Base-by-base conservation (phyloP, 2,888 invertebrate genomes). In the Caenorhabditis sp. region DNA sequence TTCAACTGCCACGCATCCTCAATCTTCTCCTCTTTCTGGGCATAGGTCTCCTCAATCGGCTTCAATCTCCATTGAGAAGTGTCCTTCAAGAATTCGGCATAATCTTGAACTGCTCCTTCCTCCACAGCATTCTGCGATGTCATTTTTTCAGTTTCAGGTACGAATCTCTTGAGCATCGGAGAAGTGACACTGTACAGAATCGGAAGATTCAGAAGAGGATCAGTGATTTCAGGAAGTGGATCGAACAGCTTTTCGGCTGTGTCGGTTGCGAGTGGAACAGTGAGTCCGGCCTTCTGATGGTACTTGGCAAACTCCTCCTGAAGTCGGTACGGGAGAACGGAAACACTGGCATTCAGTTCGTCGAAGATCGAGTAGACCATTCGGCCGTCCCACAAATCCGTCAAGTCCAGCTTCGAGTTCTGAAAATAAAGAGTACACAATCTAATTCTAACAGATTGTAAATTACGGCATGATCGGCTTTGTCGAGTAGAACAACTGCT, bases 301-400 rank as follows among this genome's bases (percentile, higher is more conserved):
- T 80, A 58, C 43, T 81, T 79, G 24, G 85, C 85, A 50, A 88
- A 88, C 17, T 86, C 85, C 26, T 86, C 84, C 59, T 87, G 87
- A 2, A 88, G 68, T 17, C 88, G 79, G 45, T 82, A 85, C 11
- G 87, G 86, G 11, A 88, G 81, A n/a, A 87, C 81, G 52, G 76
- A 9, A 24, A 81, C 80, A 32, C 82, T 82, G 46, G 79, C 78
- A 2, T 41, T 32, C 15, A 84, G 73, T 48, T 77, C 74, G 37
- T 84, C 84, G 37, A 80, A 86, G 26, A 88, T 80, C 3, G 79
- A 68, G 45, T 83, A 72, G 15, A 88, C 79, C 83, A 88, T 83
- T 11, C 87, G 81, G 2, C 88, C 88, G 58, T 88, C 88, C 87
- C 88, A 88, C 35, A 88, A 52, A 62, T 88, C 88, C 8, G 61